Evolutionary conservation across 2,797 vertebrate species (phyloP), one percentile per base, ranked within the genome.

Genomic region (Microchirus variegatus): DNA sequence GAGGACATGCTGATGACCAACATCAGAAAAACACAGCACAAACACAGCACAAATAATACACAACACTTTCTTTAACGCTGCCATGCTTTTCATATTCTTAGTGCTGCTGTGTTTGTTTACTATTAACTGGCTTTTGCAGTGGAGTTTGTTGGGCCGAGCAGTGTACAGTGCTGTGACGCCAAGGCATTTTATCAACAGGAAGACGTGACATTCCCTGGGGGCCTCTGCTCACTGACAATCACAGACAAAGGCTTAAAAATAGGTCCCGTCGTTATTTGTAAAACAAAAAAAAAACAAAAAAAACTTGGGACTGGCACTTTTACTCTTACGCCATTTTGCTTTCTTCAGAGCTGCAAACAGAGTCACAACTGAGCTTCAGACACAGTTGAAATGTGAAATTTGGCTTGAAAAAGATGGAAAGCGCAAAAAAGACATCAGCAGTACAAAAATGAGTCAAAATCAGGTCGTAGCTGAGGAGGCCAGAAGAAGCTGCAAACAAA

Each of bases 131-230:
- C 47, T 53, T 26, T 42, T 35, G 43, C 46, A 52, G n/a, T n/a
- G n/a, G 56, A 50, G 49, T 47, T 19, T 63, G 31, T 31, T 15
- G 54, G 46, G 37, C 18, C 53, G 22, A 22, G 67, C 50, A 57
- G 42, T 56, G 75, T 56, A 67, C 57, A 55, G 58, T n/a, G 55
- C 63, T 80, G 80, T 61, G 57, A 77, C 6, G 55, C 70, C 53
- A 68, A 84, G 78, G 67, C 71, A 75, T 87, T 84, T 83, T 53
- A 74, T 68, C 53, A 56, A 77, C 69, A 85, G 79, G 75, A 88
- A 86, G 78, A 84, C 58, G 9, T 45, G 51, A 73, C 71, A 4
- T 78, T 68, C 68, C 52, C 59, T 61, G 41, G 54, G 54, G 54
- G 37, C 52, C 58, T 75, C 66, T 52, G 68, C 61, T 59, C 22